phyloP scores from a whole-genome alignment of 2,888 invertebrate genomes.

The Hirtodrosophila confusa region DNA sequence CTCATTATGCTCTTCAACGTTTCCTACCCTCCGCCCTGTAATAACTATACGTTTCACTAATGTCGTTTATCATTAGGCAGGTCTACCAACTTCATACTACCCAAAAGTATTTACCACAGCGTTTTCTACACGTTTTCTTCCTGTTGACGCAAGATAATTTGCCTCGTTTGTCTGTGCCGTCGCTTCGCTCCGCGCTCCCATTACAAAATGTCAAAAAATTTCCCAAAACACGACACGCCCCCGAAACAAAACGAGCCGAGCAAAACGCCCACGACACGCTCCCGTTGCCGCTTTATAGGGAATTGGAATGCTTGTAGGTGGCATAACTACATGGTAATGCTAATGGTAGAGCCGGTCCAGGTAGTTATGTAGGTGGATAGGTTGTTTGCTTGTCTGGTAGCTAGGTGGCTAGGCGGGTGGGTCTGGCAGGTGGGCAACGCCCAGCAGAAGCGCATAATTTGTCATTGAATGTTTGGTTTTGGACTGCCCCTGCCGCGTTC shows the following conservation, averaged over 20 bases:
- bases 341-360: conserved; percentile 44
- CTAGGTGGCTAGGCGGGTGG: conserved; percentile 8
- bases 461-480: conserved; percentile 80
- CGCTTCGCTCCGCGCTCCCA: conserved; percentile 45
- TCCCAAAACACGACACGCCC: conserved; percentile 52
- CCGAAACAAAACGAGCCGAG: conserved; percentile 33
- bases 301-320: conserved; percentile 63
- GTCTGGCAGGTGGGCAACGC: conserved; percentile 55
- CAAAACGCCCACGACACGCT: conserved; percentile 71
- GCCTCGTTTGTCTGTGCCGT: conserved; percentile 46
- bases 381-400: conserved; percentile 1
- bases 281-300: conserved; percentile 31
- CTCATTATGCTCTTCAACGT: conserved; percentile 47
- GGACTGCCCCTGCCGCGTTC: conserved; percentile 13
- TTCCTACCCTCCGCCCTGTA: conserved; percentile 1
- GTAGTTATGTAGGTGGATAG: conserved; percentile 36
- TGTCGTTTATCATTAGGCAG: conserved; percentile 77
- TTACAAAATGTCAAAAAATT: conserved; percentile 77
- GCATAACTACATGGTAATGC: conserved; percentile 65
- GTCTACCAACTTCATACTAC: conserved; percentile 26
- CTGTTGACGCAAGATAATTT: conserved; percentile 78
- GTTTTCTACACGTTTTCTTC: conserved; percentile 57
- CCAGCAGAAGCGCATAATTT: conserved; percentile 72
- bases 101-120: conserved; percentile 39
- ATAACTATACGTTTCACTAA: conserved; percentile 54